phyloP scores from a whole-genome alignment of 1,140 invertebrate species.

The Trinorchestia longiramus region DNA sequence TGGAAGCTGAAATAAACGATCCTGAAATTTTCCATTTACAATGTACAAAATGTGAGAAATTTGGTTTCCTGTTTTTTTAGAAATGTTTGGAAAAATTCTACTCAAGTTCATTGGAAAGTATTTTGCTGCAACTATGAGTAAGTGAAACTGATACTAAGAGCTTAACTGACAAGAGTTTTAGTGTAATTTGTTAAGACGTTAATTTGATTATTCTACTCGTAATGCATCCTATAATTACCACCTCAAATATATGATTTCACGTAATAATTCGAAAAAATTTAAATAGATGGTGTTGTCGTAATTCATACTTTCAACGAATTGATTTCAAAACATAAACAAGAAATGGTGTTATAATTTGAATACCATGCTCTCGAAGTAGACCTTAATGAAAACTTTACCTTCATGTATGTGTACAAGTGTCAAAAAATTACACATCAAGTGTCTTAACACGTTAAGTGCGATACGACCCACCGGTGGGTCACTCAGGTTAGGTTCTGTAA shows the following conservation, averaged over 20 bases:
- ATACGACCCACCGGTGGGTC: too few relatives aligned
- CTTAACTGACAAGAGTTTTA: background rate
- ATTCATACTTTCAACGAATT: too few relatives aligned
- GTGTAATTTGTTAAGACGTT: background rate
- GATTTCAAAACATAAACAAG: too few relatives aligned
- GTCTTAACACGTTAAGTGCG: too few relatives aligned
- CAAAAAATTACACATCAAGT: too few relatives aligned
- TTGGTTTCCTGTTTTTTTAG: background rate
- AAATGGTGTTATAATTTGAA: too few relatives aligned
- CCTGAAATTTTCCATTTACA: background rate
- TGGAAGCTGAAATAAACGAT: background rate
- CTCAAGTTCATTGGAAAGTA: background rate
- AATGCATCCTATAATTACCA: background rate
- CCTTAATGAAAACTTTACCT: too few relatives aligned
- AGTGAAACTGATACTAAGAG: background rate
- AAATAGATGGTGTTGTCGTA: too few relatives aligned
- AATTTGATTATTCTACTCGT: background rate
- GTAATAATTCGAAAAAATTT: background rate
- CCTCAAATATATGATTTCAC: background rate
- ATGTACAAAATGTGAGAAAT: background rate
- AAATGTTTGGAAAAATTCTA: background rate
- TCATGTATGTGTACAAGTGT: too few relatives aligned
- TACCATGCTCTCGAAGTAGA: too few relatives aligned
- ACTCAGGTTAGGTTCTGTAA: too few relatives aligned
- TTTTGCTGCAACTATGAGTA: background rate